Conservation (phyloP, 2,113 vertebrate species). For the Notechis scutatus region DNA sequence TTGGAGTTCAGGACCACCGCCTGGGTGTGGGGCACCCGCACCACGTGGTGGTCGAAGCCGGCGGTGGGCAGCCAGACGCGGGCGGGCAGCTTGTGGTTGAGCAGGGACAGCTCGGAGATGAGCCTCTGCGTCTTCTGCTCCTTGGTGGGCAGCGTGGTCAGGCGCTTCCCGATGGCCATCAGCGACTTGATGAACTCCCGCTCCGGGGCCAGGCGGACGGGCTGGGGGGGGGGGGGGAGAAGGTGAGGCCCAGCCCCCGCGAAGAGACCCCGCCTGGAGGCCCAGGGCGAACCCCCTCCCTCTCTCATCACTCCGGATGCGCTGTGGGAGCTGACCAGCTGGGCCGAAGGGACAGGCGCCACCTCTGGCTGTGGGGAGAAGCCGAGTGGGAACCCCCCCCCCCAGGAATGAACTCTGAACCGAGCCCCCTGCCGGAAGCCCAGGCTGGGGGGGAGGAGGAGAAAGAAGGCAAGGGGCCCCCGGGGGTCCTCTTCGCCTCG, state of each 20-base stretch:
- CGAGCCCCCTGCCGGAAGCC: not conserved
- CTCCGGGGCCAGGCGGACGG: slow-evolving; percentile 86
- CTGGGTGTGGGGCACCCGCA: slow-evolving; percentile 90
- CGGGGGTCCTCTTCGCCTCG: not conserved
- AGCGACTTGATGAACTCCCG: slow-evolving; percentile 94
- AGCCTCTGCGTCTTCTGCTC: slow-evolving; percentile 94
- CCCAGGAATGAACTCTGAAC: not conserved
- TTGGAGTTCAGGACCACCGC: slow-evolving; percentile 95
- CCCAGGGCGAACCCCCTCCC: not conserved
- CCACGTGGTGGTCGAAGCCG: slow-evolving; percentile 89
- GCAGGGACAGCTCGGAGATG: slow-evolving; percentile 90
- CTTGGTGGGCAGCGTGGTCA: slow-evolving; percentile 93
- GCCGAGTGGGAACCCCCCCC: no score
- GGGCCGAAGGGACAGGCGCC: not conserved
- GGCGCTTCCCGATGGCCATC: slow-evolving; percentile 89
- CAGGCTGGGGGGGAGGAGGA: not conserved
- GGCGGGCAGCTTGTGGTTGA: slow-evolving; percentile 93
- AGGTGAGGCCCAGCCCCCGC: fast-evolving
- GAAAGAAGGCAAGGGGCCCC: not conserved
- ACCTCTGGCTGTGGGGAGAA: not conserved
- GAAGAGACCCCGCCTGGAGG: not conserved
- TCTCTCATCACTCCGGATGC: fast-evolving
- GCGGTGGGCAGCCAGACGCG: slow-evolving; percentile 92
- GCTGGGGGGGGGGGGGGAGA: slow-evolving; percentile 64
- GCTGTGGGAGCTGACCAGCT: not conserved